A percentile compares a stretch with the other conserved stretches of the same genome.
Evolutionary conservation across 1,140 invertebrate species (phyloP).

Genomic region (Penaeus indicus): DNA sequence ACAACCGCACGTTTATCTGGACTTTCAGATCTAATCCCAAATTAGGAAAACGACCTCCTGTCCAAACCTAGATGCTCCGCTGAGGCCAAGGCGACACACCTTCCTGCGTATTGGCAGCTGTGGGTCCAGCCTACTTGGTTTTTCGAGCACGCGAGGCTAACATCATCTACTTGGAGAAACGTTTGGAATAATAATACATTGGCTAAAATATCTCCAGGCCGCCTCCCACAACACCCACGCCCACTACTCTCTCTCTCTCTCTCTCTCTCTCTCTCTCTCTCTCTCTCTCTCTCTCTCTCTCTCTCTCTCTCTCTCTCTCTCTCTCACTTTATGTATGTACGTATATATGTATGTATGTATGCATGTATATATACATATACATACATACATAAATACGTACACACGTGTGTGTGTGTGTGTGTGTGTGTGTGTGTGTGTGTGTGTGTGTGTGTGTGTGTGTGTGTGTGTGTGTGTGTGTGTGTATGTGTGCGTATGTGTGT

Average conservation of each 20-base stretch:
- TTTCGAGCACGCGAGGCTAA: no score
- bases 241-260: neutral
- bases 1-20: no score
- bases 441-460: conserved; percentile 10
- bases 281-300: neutral
- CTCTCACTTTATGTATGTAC: conserved; percentile 15
- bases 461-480: conserved; percentile 7
- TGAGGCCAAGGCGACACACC: no score
- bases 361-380: conserved; percentile 5
- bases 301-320: neutral
- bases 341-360: conserved; percentile 27
- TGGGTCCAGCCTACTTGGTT: no score
- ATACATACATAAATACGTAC: neutral
- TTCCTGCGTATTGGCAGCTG: no score
- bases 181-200: no score
- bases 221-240: no score
- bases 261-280: neutral
- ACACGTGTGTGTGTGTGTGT: neutral
- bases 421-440: conserved; percentile 35
- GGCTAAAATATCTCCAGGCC: no score
- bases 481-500: neutral
- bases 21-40: no score
- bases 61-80: no score
- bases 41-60: no score
- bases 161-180: no score